phyloP scores from a whole-genome alignment of 2,888 invertebrate genomes.

The Hirudinaria manillensis region DNA sequence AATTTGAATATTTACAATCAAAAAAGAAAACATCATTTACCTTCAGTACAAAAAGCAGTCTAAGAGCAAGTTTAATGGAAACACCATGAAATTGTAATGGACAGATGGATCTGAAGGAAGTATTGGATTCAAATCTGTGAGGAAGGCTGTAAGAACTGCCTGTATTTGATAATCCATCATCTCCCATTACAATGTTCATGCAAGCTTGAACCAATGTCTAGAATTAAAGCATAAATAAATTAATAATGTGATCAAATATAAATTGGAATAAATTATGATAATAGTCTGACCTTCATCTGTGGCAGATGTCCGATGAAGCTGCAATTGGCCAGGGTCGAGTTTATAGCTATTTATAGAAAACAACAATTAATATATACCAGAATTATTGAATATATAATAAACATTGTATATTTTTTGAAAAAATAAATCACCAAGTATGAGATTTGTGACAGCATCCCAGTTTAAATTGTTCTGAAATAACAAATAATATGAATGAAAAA shows the following conservation, averaged over 20 bases:
- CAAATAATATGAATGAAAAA: background rate
- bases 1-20: background rate
- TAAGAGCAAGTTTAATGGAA: constrained; percentile 85
- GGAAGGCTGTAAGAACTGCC: constrained; percentile 22
- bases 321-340: constrained; percentile 84
- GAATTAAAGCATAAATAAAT: background rate
- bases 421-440: constrained; percentile 66
- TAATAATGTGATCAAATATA: background rate
- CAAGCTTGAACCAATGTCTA: background rate
- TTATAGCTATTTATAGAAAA: constrained; percentile 61
- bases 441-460: constrained; percentile 91
- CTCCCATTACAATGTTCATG: constrained; percentile 22
- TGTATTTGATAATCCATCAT: constrained; percentile 1
- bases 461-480: constrained; percentile 75
- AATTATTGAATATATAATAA: background rate
- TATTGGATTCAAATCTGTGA: constrained; percentile 15
- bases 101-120: background rate
- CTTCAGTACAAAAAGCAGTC: constrained; percentile 88
- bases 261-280: background rate
- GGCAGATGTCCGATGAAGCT: constrained; percentile 90
- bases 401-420: constrained; percentile 6
- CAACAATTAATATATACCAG: background rate
- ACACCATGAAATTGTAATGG: constrained; percentile 91
- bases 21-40: constrained; percentile 58
- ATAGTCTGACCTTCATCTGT: constrained; percentile 73